Evolutionary conservation across 2,888 invertebrate species (phyloP), one percentile per base, ranked within the genome.

Genomic region (Carabus problematicus): DNA sequence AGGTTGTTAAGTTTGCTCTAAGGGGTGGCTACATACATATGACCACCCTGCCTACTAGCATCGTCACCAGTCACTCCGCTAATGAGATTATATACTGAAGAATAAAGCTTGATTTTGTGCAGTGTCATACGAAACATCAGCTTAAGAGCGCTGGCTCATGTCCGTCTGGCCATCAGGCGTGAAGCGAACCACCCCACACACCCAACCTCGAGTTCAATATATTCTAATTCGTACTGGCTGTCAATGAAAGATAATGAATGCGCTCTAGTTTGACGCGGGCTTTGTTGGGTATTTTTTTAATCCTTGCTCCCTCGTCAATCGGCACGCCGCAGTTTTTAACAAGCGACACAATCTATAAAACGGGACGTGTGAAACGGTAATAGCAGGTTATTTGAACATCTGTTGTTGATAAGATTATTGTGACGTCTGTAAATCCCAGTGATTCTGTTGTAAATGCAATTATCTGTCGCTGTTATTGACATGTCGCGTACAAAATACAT

Each of bases 21-120:
- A 29, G 29, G 29, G 29, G 29, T 3, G 29, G 29, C n/a, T 72
- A 71, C 72, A 70, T 61, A 70, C 71, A 71, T 29, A 67, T 67
- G 29, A 29, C 29, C 29, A n/a, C n/a, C n/a, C 63, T 54, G 63
- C 52, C 58, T 45, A 52, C 70, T 70, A 63, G 60, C 71, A 29
- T 29, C 29, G 29, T 6, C 29, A 29, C 29, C 29, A 45, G 60
- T 67, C 70, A 70, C 67, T 72, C 58, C 6, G 73, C 73, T 76
- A 76, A 76, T 75, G 75, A 75, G 75, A 75, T 76, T 76, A 76
- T 72, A 52, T 70, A 61, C 52, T 70, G 69, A 74, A 75, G 75
- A 76, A 76, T 75, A 73, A 75, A 74, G 75, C 72, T 71, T 75
- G 75, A 75, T 76, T 75, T 75, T 75, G 73, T 75, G 74, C 76